Evolutionary conservation across 2,888 invertebrate species (phyloP).

Genomic region (Andrena chrysosceles): DNA sequence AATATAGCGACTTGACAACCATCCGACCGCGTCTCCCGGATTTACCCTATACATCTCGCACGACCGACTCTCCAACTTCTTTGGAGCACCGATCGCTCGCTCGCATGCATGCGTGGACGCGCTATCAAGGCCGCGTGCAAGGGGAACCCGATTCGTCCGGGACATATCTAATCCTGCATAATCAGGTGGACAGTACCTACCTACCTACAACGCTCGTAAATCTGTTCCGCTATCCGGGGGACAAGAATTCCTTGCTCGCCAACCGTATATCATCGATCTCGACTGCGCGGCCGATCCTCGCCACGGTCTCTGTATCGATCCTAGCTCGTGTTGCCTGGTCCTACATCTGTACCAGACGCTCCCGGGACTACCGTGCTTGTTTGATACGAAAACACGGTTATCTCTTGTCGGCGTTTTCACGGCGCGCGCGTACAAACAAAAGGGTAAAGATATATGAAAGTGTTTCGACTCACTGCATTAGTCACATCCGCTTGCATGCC

Average conservation of each 20-base stretch:
- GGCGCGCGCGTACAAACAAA: background rate
- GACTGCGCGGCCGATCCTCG: conserved; percentile 2
- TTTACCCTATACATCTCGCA: background rate
- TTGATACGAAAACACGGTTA: conserved; percentile 4
- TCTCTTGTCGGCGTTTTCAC: background rate
- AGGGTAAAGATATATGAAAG: background rate
- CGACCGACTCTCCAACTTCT: conserved; percentile 8
- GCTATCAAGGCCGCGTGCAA: conserved; percentile 34
- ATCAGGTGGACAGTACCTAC: conserved; percentile 15
- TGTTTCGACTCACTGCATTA: conserved; percentile 75
- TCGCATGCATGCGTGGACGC: conserved; percentile 10
- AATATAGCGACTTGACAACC: too few relatives aligned
- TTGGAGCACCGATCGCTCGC: background rate
- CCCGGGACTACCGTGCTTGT: background rate
- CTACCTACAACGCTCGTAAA: conserved; percentile 31
- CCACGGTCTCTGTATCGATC: conserved; percentile 3
- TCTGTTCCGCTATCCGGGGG: conserved; percentile 15
- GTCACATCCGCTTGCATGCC: conserved; percentile 79
- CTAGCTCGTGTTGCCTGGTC: background rate
- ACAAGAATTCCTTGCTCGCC: conserved; percentile 32
- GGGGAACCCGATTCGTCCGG: conserved; percentile 8
- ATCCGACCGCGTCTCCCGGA: too few relatives aligned
- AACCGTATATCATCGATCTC: conserved; percentile 35
- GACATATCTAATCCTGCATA: conserved; percentile 25
- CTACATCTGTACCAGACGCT: conserved; percentile 8